Evolutionary conservation across 1,140 invertebrate genomes (phyloP).

Genomic region (Pseudomyrmex flavicornis): DNA sequence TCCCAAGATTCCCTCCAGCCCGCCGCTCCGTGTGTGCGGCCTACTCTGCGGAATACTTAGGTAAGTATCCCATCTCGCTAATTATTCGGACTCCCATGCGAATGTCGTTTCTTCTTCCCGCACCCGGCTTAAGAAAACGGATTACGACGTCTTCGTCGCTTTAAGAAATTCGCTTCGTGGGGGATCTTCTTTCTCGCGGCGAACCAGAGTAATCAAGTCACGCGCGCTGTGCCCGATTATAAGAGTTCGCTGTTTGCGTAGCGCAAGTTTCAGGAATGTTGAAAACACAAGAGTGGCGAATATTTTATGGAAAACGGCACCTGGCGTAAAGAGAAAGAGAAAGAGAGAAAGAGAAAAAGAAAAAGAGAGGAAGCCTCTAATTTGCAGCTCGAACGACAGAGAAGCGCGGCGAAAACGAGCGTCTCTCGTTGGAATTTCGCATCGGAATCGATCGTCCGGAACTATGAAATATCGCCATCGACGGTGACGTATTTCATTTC

Average conservation of each 20-base stretch:
- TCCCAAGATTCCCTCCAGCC: slow-evolving; percentile 57
- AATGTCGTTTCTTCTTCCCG: slow-evolving; percentile 4
- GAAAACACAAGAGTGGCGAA: slow-evolving; percentile 18
- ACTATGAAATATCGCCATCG: slow-evolving; percentile 71
- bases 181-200: neutral
- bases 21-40: slow-evolving; percentile 38
- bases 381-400: slow-evolving; percentile 56
- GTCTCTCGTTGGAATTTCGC: slow-evolving; percentile 62
- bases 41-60: slow-evolving; percentile 64
- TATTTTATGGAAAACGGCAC: slow-evolving; percentile 22
- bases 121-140: slow-evolving; percentile 39
- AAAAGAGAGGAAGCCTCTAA: slow-evolving; percentile 55
- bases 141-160: slow-evolving; percentile 45
- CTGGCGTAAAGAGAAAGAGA: neutral
- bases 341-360: no score
- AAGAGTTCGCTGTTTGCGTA: slow-evolving; percentile 41
- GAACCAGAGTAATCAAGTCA: slow-evolving; percentile 39
- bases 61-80: slow-evolving; percentile 72
- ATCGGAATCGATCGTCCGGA: slow-evolving; percentile 69
- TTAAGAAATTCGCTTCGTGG: slow-evolving; percentile 66
- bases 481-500: slow-evolving; percentile 73
- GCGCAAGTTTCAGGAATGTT: slow-evolving; percentile 24
- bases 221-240: neutral
- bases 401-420: slow-evolving; percentile 19
- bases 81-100: slow-evolving; percentile 67